Base-by-base conservation (phyloP, 2,113 vertebrate species). In the Colinus virginianus region DNA sequence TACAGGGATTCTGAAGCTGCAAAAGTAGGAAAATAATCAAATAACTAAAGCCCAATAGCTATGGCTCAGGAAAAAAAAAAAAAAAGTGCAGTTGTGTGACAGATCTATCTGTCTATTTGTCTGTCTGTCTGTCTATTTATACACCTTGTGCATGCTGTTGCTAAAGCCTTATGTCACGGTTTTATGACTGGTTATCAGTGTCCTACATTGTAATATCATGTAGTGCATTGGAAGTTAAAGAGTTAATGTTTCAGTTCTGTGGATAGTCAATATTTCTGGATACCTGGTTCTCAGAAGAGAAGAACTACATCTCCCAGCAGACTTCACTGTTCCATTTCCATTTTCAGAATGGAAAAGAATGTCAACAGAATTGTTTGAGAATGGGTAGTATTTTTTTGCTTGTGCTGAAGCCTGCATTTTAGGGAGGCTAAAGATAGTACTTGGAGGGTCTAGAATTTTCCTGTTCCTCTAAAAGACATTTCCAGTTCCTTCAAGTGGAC, bases 1-100 rank as follows among this genome's bases (percentile, higher is more conserved):
- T 62, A 46, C 49, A 45, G 74, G 51, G 32, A 86, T 94, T 89
- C 77, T 94, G 63, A 92, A 93, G 67, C 30, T 95, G 49, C 55
- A 55, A 58, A 90, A 8, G 12, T 1, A 46, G 11, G 26, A 8
- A 45, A 78, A 67, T 59, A n/a, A 80, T 25, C 12, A 61, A 69
- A 22, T 45, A 36, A 74, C 55, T 67, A 34, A 45, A 84, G 28
- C 26, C 20, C 7, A 30, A 14, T 15, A 77, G 66, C 28, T n/a
- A 38, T 78, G 48, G 25, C 38, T 62, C 16, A 49, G 63, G 25
- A 90, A 72, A 13, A 89, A 71, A 89, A 94, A 66, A 15, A 11
- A 71, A 94, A 66, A 15, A 10, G 40, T 75, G 43, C 40, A 74
- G 53, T 45, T 34, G 2, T 76, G 32, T 64, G 32, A 59, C 11